Evolutionary conservation across 2,113 vertebrate genomes (phyloP).

Genomic region (Oreochromis aureus): DNA sequence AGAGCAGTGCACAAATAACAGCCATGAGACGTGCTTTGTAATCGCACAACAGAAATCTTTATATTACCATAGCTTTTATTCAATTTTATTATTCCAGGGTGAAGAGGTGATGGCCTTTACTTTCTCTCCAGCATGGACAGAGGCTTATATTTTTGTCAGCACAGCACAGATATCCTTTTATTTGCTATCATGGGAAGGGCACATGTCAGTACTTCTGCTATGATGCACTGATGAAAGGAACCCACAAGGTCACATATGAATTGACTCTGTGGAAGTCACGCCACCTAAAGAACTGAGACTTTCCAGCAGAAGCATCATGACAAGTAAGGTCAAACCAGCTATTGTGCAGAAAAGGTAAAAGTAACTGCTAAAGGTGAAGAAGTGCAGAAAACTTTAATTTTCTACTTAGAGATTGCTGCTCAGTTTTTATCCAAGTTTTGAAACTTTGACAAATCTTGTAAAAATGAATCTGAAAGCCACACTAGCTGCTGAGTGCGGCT

Average conservation of each 20-base stretch:
- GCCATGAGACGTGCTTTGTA: background rate
- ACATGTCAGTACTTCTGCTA: constrained; percentile 1
- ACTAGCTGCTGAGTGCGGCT: background rate
- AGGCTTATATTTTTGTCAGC: background rate
- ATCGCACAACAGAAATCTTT: background rate
- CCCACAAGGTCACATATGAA: constrained; percentile 10
- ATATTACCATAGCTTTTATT: background rate
- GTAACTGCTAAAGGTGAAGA: background rate
- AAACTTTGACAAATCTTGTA: background rate
- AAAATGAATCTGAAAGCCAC: background rate
- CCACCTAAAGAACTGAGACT: background rate
- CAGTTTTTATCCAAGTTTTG: background rate
- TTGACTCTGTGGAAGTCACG: background rate
- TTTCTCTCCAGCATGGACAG: background rate
- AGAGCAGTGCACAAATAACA: background rate
- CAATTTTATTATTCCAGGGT: background rate
- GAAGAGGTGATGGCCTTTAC: background rate
- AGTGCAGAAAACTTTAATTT: background rate
- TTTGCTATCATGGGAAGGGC: background rate
- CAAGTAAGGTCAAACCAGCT: constrained; percentile 6
- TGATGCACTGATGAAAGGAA: background rate
- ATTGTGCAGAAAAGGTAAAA: background rate
- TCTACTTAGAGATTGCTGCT: background rate
- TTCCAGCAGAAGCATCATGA: background rate
- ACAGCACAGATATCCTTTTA: background rate